phyloP scores from a whole-genome alignment of 2,888 invertebrate species.

The Tanypteryx hageni region DNA sequence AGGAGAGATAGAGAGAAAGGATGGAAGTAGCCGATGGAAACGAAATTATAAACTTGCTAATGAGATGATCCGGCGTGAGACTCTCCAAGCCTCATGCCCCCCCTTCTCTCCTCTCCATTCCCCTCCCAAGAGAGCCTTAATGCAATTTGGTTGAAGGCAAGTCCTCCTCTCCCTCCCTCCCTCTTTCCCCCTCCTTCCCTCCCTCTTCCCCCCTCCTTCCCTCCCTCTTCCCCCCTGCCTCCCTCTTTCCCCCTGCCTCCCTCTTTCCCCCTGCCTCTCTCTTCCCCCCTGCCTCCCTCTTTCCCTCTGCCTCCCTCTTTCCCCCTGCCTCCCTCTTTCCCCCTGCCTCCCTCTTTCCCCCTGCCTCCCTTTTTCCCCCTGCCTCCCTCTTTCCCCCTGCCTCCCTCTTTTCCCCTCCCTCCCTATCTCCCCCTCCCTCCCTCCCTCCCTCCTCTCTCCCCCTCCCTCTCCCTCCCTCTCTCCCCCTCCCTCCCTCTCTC shows the following conservation, averaged over 20 bases:
- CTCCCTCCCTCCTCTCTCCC: not conserved
- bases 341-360: not conserved
- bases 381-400: not conserved
- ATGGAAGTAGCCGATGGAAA: conserved; percentile 39
- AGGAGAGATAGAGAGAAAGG: conserved; percentile 35
- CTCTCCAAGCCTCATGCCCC: not conserved
- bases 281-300: conserved; percentile 15
- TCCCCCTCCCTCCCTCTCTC: not conserved
- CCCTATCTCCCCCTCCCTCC: conserved; percentile 10
- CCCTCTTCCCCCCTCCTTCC: not conserved
- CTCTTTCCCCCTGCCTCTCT: not conserved
- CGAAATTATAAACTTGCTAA: conserved; percentile 61
- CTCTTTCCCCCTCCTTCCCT: not conserved
- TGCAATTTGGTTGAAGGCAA: conserved; percentile 53
- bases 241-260: not conserved
- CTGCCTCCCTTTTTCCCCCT: conserved; percentile 30
- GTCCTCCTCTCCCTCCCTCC: conserved; percentile 42
- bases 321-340: not conserved
- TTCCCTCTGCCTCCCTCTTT: not conserved
- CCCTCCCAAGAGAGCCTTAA: not conserved
- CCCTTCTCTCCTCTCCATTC: conserved; percentile 37
- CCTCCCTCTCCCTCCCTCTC: not conserved
- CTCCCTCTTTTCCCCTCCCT: not conserved
- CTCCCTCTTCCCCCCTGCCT: not conserved
- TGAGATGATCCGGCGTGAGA: conserved; percentile 35